A percentile compares a stretch with the other conserved stretches of the same genome.
These are phyloP conservation scores for Sylvilagus bachmani DNA, from an alignment of 2,113 vertebrate genomes.

Conservation along the genomic window DNA sequence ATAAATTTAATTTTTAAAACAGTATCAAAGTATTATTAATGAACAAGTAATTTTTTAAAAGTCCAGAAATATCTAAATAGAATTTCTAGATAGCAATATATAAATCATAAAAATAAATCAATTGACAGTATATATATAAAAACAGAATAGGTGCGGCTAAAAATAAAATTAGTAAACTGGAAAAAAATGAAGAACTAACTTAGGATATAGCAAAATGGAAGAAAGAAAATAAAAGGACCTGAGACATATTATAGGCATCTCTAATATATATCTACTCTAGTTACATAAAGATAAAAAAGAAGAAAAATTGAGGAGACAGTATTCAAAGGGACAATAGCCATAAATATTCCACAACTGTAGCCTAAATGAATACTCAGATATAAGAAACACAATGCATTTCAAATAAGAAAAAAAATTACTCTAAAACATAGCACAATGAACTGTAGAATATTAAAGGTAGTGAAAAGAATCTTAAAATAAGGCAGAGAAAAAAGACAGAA, in stretches of 20 bases:
- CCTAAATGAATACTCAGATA: constrained; percentile 2
- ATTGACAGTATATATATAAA: not conserved
- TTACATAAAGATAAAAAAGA: not conserved
- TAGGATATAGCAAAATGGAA: not conserved
- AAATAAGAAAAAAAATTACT: not conserved
- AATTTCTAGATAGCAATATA: not conserved
- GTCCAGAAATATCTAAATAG: not conserved
- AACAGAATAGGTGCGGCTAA: not conserved
- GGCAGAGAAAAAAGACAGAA: not conserved
- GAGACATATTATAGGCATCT: not conserved
- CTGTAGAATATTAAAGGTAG: constrained; percentile 22
- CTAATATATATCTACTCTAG: not conserved
- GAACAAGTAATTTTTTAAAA: constrained; percentile 2
- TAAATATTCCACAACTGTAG: not conserved
- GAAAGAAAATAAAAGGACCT: not conserved
- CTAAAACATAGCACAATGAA: not conserved
- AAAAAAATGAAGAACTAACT: constrained; percentile 29
- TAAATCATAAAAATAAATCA: not conserved
- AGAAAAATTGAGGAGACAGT: not conserved
- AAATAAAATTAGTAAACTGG: not conserved
- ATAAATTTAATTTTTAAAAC: not conserved
- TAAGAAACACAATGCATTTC: not conserved
- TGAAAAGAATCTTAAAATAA: not conserved
- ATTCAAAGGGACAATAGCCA: not conserved
- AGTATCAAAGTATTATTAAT: not conserved